These are phyloP conservation scores for Dendroctonus valens DNA, from an alignment of 1,140 invertebrate genomes.

Conservation along the genomic window DNA sequence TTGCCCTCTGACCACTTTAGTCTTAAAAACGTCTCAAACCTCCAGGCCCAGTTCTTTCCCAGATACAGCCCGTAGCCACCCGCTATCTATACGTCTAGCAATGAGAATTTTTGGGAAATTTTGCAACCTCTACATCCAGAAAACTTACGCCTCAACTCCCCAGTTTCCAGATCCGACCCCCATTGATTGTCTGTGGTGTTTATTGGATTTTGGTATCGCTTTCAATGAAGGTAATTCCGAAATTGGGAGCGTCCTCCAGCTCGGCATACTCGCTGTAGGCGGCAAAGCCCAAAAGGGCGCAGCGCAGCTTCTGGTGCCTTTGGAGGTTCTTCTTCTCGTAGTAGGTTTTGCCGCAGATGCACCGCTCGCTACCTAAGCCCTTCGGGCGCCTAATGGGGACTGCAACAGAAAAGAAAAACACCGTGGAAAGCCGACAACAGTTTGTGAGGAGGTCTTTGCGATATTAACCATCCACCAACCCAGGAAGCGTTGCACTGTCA, in stretches of 20 bases:
- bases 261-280: conserved; percentile 7
- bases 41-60: too few relatives aligned
- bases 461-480: conserved; percentile 7
- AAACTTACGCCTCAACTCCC: too few relatives aligned
- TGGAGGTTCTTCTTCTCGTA: conserved; percentile 40
- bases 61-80: too few relatives aligned
- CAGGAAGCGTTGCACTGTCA: not conserved
- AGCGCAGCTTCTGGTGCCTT: conserved; percentile 38
- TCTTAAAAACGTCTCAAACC: too few relatives aligned
- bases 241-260: conserved; percentile 13
- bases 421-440: not conserved
- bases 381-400: conserved; percentile 34
- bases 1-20: too few relatives aligned
- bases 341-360: conserved; percentile 39
- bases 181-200: too few relatives aligned
- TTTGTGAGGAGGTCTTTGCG: not conserved
- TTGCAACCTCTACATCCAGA: too few relatives aligned
- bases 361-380: conserved; percentile 36
- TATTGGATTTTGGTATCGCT: conserved; percentile 2
- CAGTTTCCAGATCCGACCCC: too few relatives aligned
- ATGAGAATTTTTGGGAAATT: too few relatives aligned
- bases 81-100: too few relatives aligned
- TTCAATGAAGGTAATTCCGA: conserved; percentile 18
- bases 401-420: conserved; percentile 1
- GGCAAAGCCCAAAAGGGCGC: conserved; percentile 5